A percentile compares a stretch with the other conserved stretches of the same genome.
Conservation (phyloP, 2,113 vertebrate species). For the Narcine bancroftii region DNA sequence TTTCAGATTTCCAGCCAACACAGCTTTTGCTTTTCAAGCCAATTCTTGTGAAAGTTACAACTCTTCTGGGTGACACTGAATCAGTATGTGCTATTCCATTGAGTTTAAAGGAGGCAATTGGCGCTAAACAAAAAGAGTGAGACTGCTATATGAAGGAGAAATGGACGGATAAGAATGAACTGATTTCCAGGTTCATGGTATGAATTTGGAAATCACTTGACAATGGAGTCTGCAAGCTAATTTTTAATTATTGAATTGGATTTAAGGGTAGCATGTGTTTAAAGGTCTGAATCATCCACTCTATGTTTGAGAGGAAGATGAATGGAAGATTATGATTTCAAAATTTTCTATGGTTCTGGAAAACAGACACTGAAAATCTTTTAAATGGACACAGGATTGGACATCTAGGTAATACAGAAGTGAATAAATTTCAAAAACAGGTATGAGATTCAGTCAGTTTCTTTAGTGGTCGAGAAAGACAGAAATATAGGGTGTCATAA, state of each 20-base stretch:
- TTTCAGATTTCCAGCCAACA: too few species aligned
- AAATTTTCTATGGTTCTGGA: background rate
- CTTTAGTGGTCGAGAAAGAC: background rate
- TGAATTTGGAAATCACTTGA: background rate
- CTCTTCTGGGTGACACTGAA: background rate
- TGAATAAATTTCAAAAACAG: background rate
- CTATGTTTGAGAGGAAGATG: background rate
- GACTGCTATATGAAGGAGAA: background rate
- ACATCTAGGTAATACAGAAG: background rate
- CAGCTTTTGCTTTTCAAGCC: background rate
- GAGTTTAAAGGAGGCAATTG: background rate
- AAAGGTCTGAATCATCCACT: background rate
- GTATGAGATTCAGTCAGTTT: background rate
- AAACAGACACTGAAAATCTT: background rate
- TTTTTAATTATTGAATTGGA: background rate
- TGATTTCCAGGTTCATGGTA: background rate
- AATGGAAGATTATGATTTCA: background rate
- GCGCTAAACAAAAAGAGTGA: background rate
- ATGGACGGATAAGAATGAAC: background rate
- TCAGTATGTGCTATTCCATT: background rate
- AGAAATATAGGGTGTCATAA: background rate
- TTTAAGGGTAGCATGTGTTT: background rate
- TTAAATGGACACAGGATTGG: background rate
- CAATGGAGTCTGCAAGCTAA: background rate
- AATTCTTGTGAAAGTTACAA: background rate